Evolutionary conservation across 2,888 invertebrate species (phyloP).

Genomic region (Drosophila limbata): DNA sequence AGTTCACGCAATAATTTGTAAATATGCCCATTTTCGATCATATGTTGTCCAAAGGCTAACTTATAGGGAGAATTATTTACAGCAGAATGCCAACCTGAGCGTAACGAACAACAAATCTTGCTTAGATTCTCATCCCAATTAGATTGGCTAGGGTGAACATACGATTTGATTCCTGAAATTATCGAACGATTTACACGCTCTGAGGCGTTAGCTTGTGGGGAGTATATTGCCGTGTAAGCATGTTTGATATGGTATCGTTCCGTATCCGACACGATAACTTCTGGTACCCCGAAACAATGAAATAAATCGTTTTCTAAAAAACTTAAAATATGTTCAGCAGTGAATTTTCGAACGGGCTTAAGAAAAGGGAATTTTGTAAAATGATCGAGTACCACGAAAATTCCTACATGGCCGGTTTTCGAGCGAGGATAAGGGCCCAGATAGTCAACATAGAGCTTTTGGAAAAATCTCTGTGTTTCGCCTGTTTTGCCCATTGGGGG

Average conservation of each 20-base stretch:
- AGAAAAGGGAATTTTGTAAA: background rate
- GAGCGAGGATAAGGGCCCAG: too few relatives aligned
- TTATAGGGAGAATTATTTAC: background rate
- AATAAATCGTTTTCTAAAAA: background rate
- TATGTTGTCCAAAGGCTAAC: background rate
- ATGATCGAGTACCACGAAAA: background rate
- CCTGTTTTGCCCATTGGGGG: too few relatives aligned
- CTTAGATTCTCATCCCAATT: constrained; percentile 10
- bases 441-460: too few relatives aligned
- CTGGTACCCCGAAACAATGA: background rate
- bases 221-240: constrained; percentile 6
- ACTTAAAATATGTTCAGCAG: background rate
- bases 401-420: background rate
- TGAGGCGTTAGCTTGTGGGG: too few relatives aligned
- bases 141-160: background rate
- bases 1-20: background rate
- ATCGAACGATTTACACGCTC: constrained; percentile 17
- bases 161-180: constrained; percentile 5
- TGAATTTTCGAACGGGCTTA: background rate
- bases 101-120: background rate
- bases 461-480: too few relatives aligned
- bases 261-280: background rate
- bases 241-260: background rate
- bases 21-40: background rate
- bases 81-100: background rate